A percentile compares a stretch with the other conserved stretches of the same genome.
Conservation (phyloP, 1,140 invertebrate species). For the Amphibalanus amphitrite region DNA sequence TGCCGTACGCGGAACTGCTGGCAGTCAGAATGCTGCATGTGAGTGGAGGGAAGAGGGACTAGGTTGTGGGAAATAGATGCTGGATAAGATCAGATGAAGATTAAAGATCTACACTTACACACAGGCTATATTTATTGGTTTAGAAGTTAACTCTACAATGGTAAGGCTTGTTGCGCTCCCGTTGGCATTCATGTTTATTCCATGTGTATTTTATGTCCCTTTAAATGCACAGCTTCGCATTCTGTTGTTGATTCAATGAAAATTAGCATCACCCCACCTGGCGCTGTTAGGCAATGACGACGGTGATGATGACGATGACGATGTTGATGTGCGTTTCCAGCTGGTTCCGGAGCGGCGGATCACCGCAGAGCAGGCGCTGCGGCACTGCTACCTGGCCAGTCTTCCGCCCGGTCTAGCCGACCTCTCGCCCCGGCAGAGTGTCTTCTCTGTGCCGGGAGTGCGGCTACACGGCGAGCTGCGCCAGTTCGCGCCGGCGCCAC, state of each 20-base stretch:
- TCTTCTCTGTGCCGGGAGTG: not conserved
- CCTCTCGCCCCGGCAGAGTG: not conserved
- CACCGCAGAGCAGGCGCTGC: not conserved
- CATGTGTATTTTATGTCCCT: not conserved
- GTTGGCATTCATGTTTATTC: no score
- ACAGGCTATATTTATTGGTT: not conserved
- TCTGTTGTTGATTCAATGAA: no score
- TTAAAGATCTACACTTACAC: not conserved
- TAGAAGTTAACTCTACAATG: not conserved
- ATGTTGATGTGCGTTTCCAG: no score
- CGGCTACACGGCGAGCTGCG: not conserved
- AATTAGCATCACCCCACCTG: no score
- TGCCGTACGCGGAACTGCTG: slow-evolving; percentile 69
- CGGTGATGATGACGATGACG: no score
- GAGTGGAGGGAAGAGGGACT: slow-evolving; percentile 9
- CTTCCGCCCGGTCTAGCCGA: not conserved
- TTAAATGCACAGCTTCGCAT: no score
- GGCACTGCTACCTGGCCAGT: not conserved
- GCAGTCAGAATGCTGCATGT: slow-evolving; percentile 59
- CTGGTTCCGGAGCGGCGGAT: not conserved
- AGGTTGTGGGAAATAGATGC: no score
- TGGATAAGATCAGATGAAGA: not conserved
- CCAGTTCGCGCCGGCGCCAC: not conserved
- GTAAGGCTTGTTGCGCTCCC: no score
- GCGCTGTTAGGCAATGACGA: no score